Conservation (phyloP, 2,888 invertebrate species). For the Cryptocephalus primarius region DNA sequence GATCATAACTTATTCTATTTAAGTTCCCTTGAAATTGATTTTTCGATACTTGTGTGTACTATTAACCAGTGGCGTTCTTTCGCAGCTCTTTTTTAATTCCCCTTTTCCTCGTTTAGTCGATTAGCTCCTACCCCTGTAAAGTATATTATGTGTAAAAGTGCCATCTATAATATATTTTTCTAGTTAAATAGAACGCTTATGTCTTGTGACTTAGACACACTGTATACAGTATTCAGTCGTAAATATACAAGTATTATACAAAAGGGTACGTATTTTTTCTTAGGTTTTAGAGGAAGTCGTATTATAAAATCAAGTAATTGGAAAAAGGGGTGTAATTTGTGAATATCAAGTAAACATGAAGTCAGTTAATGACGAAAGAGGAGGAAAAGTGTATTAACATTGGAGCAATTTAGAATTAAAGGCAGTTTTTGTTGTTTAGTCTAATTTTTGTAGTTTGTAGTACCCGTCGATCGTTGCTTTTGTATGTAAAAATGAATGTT, state of each 20-base stretch:
- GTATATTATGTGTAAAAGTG: slow-evolving; percentile 37
- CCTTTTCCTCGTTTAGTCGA: neutral
- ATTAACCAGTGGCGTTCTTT: slow-evolving; percentile 9
- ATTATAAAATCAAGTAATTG: too few species aligned
- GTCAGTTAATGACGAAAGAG: too few species aligned
- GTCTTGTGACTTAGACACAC: slow-evolving; percentile 39
- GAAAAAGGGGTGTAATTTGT: too few species aligned
- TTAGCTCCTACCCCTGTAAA: slow-evolving; percentile 20
- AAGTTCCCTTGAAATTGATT: slow-evolving; percentile 3
- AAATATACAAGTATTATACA: slow-evolving; percentile 37
- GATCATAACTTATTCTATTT: slow-evolving; percentile 10
- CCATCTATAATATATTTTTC: slow-evolving; percentile 41
- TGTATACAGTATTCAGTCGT: slow-evolving; percentile 40
- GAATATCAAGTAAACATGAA: too few species aligned
- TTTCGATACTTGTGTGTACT: slow-evolving; percentile 10
- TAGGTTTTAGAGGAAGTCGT: neutral
- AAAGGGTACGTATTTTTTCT: slow-evolving; percentile 2
- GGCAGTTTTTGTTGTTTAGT: too few species aligned
- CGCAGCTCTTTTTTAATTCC: slow-evolving; percentile 9
- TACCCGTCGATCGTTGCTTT: too few species aligned
- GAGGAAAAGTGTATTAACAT: too few species aligned
- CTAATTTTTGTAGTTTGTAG: too few species aligned
- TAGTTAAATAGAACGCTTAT: slow-evolving; percentile 40
- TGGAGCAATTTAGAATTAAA: too few species aligned
- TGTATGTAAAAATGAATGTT: too few species aligned